Percentiles rank a stretch among this genome's conserved stretches.
These are phyloP conservation scores for Sylvilagus floridanus DNA, from an alignment of 2,797 vertebrate species.

Conservation along the genomic window DNA sequence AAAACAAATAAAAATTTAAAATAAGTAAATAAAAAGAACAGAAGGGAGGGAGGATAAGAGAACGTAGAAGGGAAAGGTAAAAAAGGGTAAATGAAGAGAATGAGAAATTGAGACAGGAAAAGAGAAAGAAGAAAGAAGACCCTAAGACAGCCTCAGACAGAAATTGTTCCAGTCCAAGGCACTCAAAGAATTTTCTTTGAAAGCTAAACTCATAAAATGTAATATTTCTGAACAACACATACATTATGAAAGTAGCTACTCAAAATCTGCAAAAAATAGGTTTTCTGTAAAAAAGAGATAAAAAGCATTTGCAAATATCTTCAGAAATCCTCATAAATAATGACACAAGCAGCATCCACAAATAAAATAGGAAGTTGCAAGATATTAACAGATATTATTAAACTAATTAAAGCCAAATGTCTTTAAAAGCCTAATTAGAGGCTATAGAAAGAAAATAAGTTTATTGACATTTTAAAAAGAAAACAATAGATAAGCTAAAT, in stretches of 20 bases:
- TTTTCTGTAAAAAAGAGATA: not conserved
- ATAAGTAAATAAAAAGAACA: no score
- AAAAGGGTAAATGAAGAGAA: not conserved
- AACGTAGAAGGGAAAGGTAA: not conserved
- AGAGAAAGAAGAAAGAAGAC: not conserved
- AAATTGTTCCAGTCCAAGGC: not conserved
- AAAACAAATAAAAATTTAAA: no score
- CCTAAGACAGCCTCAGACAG: not conserved
- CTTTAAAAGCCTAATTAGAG: not conserved
- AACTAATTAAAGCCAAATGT: not conserved
- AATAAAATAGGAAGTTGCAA: not conserved
- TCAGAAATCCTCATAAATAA: constrained; percentile 2
- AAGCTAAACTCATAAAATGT: constrained; percentile 19
- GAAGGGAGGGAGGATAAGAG: not conserved
- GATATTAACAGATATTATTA: not conserved
- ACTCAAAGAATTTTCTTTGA: constrained; percentile 4
- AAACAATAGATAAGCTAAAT: not conserved
- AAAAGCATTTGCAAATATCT: not conserved
- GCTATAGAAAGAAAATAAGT: not conserved
- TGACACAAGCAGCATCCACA: not conserved
- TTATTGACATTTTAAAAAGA: not conserved
- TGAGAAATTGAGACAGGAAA: not conserved
- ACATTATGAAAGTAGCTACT: not conserved
- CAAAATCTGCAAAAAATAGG: not conserved
- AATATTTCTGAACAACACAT: constrained; percentile 14